Evolutionary conservation across 2,797 vertebrate species (phyloP), one percentile per base, ranked within the genome.

Genomic region (Tangara arthus): DNA sequence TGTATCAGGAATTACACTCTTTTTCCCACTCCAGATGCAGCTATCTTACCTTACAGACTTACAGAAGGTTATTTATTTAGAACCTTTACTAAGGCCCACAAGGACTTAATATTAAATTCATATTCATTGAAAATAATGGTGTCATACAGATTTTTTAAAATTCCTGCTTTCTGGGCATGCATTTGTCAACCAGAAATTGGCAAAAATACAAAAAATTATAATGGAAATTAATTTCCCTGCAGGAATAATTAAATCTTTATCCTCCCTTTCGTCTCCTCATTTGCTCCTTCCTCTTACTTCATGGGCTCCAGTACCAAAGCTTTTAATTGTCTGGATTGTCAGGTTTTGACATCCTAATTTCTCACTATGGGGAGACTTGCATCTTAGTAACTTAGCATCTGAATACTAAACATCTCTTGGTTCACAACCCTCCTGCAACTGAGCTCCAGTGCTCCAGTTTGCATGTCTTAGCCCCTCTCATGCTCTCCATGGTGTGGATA

Each of bases 261-360:
- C 34, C 64, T 90, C 53, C 47, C 8, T 78, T 65, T 94, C 87
- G 65, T 72, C 47, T 59, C 50, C 27, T 2, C 3, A 20, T 79
- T 66, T 79, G 26, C 21, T 76, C 35, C 24, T 86, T 52, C n/a
- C 11, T 87, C 42, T 73, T 70, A 56, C 34, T 90, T 94, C 53
- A 78, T 44, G 50, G 68, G 49, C 50, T 94, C 30, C 68, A 66
- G 35, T 56, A 60, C 32, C 26, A 20, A 91, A 77, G 52, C 22
- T 88, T 87, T 95, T 93, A 93, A 79, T 93, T 93, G 71, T 86
- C 30, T 68, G 64, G 18, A 78, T 37, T 88, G 81, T 70, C 88
- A 84, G 32, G 13, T 90, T 91, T 94, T 91, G 91, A 95, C 76
- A 83, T 92, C 64, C 69, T 90, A 84, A 94, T 95, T 82, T 93